Evolutionary conservation across 2,113 vertebrate genomes (phyloP), one percentile per base, ranked within the genome.

Genomic region (Orthonyx spaldingii): DNA sequence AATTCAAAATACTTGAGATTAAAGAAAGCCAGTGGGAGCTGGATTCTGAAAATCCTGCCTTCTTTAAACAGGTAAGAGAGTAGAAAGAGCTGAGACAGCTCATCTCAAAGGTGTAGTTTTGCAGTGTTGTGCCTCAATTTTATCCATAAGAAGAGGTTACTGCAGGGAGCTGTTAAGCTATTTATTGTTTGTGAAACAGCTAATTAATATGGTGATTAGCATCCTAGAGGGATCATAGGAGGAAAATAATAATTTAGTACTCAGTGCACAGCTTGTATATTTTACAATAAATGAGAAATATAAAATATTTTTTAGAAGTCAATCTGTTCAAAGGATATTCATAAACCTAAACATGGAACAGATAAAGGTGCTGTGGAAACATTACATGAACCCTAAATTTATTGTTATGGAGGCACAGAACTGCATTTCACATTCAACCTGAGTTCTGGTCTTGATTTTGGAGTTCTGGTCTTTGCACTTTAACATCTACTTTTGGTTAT

Each of bases 191-290:
- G 76, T 94, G 74, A 91, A 97, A 79, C 26, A 89, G 77, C 52
- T 92, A 78, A 82, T 92, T 95, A 94, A 78, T 94, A 52, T 33
- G 24, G 12, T 94, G 65, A 92, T 96, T 92, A 93, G 84, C 81
- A 78, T 82, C 81, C 84, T 91, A 79, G 53, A 91, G 79, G 42
- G 85, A 92, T 92, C 72, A 49, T 77, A 84, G 72, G 37, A 92
- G 49, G n/a, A 95, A 92, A 92, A 94, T 49, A 93, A 59, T 94
- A 53, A 88, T 82, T 66, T 69, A 35, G 23, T 83, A 65, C 84
- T 92, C 76, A 66, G 52, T 81, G 68, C 83, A 75, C 64, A 66
- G 35, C 71, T 90, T 87, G 68, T 37, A 7, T 84, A 71, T 78
- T 87, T 91, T 68, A 59, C 24, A 84, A 23, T 60, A 94, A 92